phyloP scores from a whole-genome alignment of 2,113 vertebrate species.

The Heterocephalus glaber region DNA sequence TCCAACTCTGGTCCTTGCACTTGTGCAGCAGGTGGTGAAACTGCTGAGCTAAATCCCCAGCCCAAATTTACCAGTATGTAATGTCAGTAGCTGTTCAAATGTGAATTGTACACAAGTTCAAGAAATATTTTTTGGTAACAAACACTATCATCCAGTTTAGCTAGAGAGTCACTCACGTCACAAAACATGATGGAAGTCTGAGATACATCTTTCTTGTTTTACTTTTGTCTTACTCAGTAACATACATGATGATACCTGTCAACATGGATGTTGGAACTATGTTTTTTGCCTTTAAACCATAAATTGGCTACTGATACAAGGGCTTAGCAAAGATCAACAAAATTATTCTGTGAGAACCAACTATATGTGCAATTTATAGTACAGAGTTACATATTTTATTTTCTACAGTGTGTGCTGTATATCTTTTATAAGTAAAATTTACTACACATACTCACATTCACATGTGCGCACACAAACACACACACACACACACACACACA shows the following conservation, averaged over 20 bases:
- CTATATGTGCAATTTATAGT: neutral
- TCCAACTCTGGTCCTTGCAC: too few relatives aligned
- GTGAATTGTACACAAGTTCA: neutral
- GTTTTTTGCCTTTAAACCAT: neutral
- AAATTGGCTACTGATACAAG: neutral
- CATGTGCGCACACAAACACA: too few relatives aligned
- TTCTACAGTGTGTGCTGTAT: neutral
- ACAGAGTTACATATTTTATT: neutral
- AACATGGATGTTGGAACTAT: neutral
- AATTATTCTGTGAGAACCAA: neutral
- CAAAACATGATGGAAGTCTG: neutral
- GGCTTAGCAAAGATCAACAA: neutral
- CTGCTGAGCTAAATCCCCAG: too few relatives aligned
- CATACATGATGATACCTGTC: neutral
- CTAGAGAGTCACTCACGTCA: neutral
- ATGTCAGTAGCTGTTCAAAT: neutral
- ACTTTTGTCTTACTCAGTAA: neutral
- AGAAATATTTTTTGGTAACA: neutral
- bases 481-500: neutral
- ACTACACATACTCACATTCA: neutral
- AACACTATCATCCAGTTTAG: neutral
- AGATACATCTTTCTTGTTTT: constrained; percentile 15
- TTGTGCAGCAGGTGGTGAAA: too few relatives aligned
- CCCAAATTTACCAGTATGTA: neutral
- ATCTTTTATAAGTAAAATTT: neutral